A percentile compares a stretch with the other conserved stretches of the same genome.
These are phyloP conservation scores for Pseudochromis fuscus DNA, from an alignment of 2,797 vertebrate genomes.

Conservation along the genomic window DNA sequence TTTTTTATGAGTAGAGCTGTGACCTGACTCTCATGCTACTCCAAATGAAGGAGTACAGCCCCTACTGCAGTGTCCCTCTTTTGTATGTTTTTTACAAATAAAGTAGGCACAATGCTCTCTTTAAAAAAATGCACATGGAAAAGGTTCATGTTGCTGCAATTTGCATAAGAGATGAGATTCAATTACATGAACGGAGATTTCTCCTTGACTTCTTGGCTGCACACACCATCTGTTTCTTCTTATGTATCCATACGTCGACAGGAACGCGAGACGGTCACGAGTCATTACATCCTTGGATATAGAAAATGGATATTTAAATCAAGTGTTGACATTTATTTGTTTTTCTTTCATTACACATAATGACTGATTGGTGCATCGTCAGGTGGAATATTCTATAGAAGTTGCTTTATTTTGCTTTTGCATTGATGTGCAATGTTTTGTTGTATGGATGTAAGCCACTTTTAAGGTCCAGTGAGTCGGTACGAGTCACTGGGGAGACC, in stretches of 20 bases:
- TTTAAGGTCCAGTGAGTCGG: too few relatives aligned
- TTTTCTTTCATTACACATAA: slow-evolving; percentile 20
- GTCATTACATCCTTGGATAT: slow-evolving; percentile 11
- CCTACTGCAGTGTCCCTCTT: background rate
- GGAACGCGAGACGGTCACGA: slow-evolving; percentile 12
- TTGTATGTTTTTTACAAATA: slow-evolving; percentile 14
- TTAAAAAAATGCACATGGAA: slow-evolving; percentile 6
- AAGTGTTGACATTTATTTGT: slow-evolving; percentile 6
- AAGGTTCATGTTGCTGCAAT: slow-evolving; percentile 1
- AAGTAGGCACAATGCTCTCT: slow-evolving; percentile 12
- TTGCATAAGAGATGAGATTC: slow-evolving; percentile 19
- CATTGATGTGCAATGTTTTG: too few relatives aligned
- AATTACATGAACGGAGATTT: slow-evolving; percentile 6
- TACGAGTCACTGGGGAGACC: too few relatives aligned
- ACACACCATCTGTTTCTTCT: slow-evolving; percentile 41
- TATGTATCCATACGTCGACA: background rate
- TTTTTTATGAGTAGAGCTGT: slow-evolving; percentile 3
- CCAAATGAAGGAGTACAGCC: background rate
- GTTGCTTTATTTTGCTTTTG: too few relatives aligned
- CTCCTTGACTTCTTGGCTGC: slow-evolving; percentile 20
- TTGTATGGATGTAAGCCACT: too few relatives aligned
- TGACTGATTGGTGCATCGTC: background rate
- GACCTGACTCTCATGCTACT: background rate
- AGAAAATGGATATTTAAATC: slow-evolving; percentile 29
- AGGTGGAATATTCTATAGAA: background rate